Conservation (phyloP, 2,113 vertebrate species). For the Oxyura jamaicensis region DNA sequence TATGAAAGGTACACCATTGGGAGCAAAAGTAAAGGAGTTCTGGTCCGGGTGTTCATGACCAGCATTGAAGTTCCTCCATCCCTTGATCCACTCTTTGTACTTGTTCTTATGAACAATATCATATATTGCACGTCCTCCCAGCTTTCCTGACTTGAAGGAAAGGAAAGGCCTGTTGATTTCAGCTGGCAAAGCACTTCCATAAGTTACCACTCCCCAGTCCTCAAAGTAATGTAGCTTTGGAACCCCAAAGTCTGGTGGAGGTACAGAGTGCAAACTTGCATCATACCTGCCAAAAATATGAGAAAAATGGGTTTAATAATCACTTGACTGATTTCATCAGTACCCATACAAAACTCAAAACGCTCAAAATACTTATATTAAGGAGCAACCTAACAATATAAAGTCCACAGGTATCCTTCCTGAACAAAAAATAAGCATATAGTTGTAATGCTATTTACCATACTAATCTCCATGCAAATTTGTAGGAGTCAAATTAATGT, state of each 20-base stretch:
- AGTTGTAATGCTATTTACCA: neutral
- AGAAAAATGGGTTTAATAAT: conserved; percentile 9
- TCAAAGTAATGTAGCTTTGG: conserved; percentile 92
- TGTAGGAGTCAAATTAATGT: neutral
- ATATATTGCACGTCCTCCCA: conserved; percentile 95
- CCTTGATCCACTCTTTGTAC: conserved; percentile 95
- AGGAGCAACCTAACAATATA: neutral
- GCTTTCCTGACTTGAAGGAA: conserved; percentile 97
- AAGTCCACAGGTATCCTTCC: neutral
- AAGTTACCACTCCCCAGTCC: conserved; percentile 98
- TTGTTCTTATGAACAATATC: conserved; percentile 94
- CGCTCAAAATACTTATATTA: fast-evolving
- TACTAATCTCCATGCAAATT: neutral
- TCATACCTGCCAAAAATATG: conserved; percentile 86
- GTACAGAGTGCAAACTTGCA: conserved; percentile 81
- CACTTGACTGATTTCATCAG: neutral
- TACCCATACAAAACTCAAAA: neutral
- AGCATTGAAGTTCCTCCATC: conserved; percentile 97
- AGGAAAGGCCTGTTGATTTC: conserved; percentile 90
- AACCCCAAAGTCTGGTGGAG: conserved; percentile 88
- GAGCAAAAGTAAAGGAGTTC: conserved; percentile 95
- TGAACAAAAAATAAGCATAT: neutral
- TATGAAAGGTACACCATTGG: conserved; percentile 93
- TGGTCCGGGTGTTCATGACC: conserved; percentile 98
- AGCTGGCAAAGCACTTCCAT: conserved; percentile 87